Evolutionary conservation across 2,113 vertebrate genomes (phyloP).

Genomic region (Podarcis raffonei): DNA sequence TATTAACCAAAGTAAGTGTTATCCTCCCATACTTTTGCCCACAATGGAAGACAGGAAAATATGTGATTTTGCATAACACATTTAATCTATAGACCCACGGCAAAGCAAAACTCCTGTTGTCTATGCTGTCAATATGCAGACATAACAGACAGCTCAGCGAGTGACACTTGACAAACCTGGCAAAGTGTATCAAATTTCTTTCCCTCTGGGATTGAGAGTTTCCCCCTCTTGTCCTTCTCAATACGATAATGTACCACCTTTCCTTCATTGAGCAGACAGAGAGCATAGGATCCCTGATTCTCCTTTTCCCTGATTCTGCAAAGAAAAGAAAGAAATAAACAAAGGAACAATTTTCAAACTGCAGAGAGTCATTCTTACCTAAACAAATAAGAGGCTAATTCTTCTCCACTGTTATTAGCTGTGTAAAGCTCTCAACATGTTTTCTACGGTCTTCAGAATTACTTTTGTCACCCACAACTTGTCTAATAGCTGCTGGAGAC

Average conservation of each 20-base stretch:
- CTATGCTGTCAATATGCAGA: not conserved
- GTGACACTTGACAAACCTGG: conserved; percentile 82
- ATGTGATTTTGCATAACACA: not conserved
- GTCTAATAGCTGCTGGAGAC: not conserved
- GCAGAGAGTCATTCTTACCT: not conserved
- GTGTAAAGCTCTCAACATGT: not conserved
- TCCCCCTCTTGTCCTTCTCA: conserved; percentile 86
- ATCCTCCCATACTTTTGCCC: not conserved
- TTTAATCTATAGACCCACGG: not conserved
- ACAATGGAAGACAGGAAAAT: conserved; percentile 1
- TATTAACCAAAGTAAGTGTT: not conserved
- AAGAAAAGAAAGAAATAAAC: not conserved
- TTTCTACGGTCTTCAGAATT: not conserved
- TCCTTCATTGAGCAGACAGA: conserved; percentile 89
- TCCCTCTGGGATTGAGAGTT: conserved; percentile 93
- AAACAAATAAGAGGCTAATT: not conserved
- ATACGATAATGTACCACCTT: conserved; percentile 94
- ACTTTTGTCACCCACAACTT: not conserved
- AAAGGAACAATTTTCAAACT: not conserved
- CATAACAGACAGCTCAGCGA: not conserved
- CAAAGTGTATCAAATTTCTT: conserved; percentile 98
- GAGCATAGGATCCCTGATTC: conserved; percentile 86
- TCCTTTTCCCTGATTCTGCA: conserved; percentile 90
- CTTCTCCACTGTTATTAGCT: not conserved
- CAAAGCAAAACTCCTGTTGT: conserved; percentile 18